phyloP scores from a whole-genome alignment of 2,113 vertebrate species.

The Nanorana parkeri region DNA sequence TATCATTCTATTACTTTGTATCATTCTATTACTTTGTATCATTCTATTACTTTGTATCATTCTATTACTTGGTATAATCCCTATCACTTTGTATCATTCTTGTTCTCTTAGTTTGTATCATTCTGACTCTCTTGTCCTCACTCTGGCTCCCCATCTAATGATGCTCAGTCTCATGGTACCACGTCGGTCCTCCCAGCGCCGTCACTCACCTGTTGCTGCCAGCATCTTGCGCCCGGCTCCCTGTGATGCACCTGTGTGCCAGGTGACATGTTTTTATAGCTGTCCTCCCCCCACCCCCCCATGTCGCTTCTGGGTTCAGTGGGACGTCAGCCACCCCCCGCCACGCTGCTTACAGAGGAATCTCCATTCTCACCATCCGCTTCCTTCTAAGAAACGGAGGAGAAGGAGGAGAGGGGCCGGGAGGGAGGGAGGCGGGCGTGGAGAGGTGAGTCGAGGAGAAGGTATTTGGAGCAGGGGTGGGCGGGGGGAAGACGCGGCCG shows the following conservation, averaged over 20 bases:
- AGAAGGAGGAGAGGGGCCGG: slow-evolving; percentile 12
- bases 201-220: background rate
- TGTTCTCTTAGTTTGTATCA: too few relatives aligned
- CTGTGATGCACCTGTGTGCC: slow-evolving; percentile 31
- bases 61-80: too few relatives aligned
- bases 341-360: slow-evolving; percentile 11
- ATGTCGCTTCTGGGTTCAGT: slow-evolving; percentile 17
- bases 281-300: slow-evolving; percentile 12
- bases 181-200: too few relatives aligned
- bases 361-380: slow-evolving; percentile 10
- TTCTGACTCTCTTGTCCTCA: too few relatives aligned
- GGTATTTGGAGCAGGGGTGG: slow-evolving; percentile 23
- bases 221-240: slow-evolving; percentile 31
- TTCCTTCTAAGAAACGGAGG: slow-evolving; percentile 34
- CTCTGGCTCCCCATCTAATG: too few relatives aligned
- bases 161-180: too few relatives aligned
- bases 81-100: too few relatives aligned
- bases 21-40: too few relatives aligned
- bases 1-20: too few relatives aligned
- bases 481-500: background rate
- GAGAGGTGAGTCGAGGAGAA: slow-evolving; percentile 9
- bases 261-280: slow-evolving; percentile 32
- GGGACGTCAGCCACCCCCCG: slow-evolving; percentile 42
- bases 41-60: too few relatives aligned
- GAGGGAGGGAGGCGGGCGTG: background rate